Percentiles rank a stretch among this genome's conserved stretches.
Conservation (phyloP, 2,888 invertebrate species). For the Himalopsyche anomala region DNA sequence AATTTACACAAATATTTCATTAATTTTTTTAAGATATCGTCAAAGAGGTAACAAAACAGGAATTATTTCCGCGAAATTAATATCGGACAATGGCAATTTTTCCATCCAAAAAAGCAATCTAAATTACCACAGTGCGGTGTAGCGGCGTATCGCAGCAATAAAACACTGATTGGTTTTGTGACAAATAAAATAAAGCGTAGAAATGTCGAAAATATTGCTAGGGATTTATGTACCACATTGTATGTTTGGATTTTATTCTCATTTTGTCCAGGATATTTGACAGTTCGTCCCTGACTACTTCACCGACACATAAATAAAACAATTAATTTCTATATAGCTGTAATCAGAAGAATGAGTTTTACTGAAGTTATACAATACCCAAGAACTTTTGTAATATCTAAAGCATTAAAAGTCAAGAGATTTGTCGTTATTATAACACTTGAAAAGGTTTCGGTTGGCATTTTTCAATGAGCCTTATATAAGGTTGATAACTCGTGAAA, state of each 20-base stretch:
- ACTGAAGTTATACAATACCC: too few relatives aligned
- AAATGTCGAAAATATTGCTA: slow-evolving; percentile 15
- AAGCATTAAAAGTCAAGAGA: too few relatives aligned
- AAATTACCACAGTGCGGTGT: slow-evolving; percentile 26
- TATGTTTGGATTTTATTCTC: slow-evolving; percentile 9
- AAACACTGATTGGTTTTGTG: slow-evolving; percentile 34
- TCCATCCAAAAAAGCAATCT: slow-evolving; percentile 22
- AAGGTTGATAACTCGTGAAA: too few relatives aligned
- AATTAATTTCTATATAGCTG: too few relatives aligned
- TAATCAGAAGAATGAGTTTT: too few relatives aligned
- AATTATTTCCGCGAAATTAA: not conserved
- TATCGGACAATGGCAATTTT: slow-evolving; percentile 29
- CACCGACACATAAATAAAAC: too few relatives aligned
- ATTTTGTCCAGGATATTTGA: not conserved
- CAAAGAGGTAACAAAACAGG: not conserved
- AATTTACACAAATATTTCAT: not conserved
- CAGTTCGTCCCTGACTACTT: not conserved
- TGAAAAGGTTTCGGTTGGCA: too few relatives aligned
- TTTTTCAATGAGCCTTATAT: too few relatives aligned
- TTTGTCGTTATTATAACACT: too few relatives aligned
- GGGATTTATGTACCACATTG: not conserved
- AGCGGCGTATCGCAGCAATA: slow-evolving; percentile 20
- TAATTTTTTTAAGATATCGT: not conserved
- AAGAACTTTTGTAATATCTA: too few relatives aligned
- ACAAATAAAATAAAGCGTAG: slow-evolving; percentile 22